Conservation (phyloP, 1,140 invertebrate genomes). For the Berghia stephanieae region DNA sequence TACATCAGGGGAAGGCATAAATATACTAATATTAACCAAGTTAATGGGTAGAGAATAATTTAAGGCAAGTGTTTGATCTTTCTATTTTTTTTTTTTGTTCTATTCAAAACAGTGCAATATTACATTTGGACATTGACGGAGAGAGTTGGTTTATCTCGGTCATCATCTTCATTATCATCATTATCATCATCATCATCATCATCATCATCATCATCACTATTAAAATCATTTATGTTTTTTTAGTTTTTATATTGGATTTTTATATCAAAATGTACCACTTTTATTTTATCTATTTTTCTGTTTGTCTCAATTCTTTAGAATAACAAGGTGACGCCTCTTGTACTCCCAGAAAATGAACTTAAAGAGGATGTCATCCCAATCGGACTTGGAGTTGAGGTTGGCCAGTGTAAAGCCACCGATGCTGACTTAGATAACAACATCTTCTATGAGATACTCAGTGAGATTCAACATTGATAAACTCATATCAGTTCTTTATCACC, state of each 20-base stretch:
- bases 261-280: background rate
- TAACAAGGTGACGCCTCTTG: slow-evolving; percentile 41
- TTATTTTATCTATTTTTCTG: no score
- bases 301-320: slow-evolving; percentile 39
- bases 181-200: background rate
- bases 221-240: background rate
- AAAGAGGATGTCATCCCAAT: slow-evolving; percentile 32
- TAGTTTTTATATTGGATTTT: background rate
- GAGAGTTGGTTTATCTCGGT: background rate
- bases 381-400: slow-evolving; percentile 32
- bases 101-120: no score
- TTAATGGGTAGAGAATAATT: background rate
- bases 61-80: background rate
- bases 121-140: background rate
- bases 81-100: no score
- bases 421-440: slow-evolving; percentile 46
- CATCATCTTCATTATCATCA: background rate
- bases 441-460: slow-evolving; percentile 56
- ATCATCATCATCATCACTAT: background rate
- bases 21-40: background rate
- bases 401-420: slow-evolving; percentile 49
- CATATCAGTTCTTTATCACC: no score
- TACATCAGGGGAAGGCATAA: background rate
- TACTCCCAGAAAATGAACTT: slow-evolving; percentile 29
- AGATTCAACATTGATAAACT: no score